Evolutionary conservation across 2,888 invertebrate species (phyloP).

Genomic region (Colostygia pectinataria): DNA sequence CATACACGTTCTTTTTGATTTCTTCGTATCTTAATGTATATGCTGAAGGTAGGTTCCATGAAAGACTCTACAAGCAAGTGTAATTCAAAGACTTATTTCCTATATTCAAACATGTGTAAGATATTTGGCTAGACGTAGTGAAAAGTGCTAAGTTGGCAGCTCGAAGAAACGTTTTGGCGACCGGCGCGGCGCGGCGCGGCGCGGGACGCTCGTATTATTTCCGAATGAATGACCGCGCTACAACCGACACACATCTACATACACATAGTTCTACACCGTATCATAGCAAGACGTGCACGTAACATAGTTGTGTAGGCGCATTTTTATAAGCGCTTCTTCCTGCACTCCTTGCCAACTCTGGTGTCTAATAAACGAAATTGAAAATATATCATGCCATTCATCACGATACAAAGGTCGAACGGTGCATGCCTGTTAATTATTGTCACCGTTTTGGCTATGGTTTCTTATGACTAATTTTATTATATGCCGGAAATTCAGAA

Average conservation of each 20-base stretch:
- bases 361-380: slow-evolving; percentile 27
- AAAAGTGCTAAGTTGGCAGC: slow-evolving; percentile 24
- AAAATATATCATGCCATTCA: slow-evolving; percentile 29
- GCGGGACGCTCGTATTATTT: slow-evolving; percentile 51
- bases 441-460: slow-evolving; percentile 26
- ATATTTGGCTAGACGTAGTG: slow-evolving; percentile 26
- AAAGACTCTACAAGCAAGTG: no score
- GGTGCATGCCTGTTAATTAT: slow-evolving; percentile 21
- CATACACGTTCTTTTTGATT: no score
- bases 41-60: no score
- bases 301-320: slow-evolving; percentile 6
- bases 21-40: no score
- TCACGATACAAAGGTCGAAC: slow-evolving; percentile 31
- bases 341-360: slow-evolving; percentile 48
- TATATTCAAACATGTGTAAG: slow-evolving; percentile 21
- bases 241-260: slow-evolving; percentile 18
- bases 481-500: slow-evolving; percentile 12
- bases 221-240: slow-evolving; percentile 61
- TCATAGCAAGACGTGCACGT: background rate
- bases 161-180: slow-evolving; percentile 19
- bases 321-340: slow-evolving; percentile 47
- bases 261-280: slow-evolving; percentile 8
- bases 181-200: slow-evolving; percentile 20
- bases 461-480: slow-evolving; percentile 17
- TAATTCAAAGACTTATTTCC: slow-evolving; percentile 3